Conservation (phyloP, 2,113 vertebrate genomes). For the Tachycineta bicolor region DNA sequence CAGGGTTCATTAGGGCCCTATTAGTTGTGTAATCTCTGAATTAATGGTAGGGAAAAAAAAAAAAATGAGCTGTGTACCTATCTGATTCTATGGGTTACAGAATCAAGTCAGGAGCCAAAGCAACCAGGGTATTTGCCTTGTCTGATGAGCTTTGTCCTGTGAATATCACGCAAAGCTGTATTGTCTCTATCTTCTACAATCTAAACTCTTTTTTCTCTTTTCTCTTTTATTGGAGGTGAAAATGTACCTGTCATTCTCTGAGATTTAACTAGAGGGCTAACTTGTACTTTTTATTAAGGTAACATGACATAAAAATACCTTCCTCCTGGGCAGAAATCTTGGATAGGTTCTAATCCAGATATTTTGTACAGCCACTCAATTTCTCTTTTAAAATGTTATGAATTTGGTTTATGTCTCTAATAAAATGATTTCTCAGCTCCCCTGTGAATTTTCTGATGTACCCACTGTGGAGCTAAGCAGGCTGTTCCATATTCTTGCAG, state of each 20-base stretch:
- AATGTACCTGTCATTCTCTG: not conserved
- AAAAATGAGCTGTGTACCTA: not conserved
- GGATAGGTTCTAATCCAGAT: not conserved
- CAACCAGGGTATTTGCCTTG: not conserved
- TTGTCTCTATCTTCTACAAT: not conserved
- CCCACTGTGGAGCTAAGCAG: not conserved
- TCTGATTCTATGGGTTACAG: not conserved
- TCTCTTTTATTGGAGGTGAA: not conserved
- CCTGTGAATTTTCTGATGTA: not conserved
- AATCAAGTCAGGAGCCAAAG: not conserved
- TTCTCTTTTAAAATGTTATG: not conserved
- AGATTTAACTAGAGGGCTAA: constrained; percentile 20
- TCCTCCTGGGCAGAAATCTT: not conserved
- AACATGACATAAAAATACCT: not conserved
- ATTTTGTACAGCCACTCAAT: not conserved
- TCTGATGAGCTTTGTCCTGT: not conserved
- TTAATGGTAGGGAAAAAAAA: not conserved
- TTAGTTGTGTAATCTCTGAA: not conserved
- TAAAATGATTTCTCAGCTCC: constrained; percentile 24
- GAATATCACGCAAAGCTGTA: not conserved
- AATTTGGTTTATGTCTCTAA: not conserved
- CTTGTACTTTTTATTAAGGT: not conserved
- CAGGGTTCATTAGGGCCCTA: not conserved
- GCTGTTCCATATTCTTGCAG: not conserved
- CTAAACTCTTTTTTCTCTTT: not conserved